A percentile compares a stretch with the other conserved stretches of the same genome.
These are phyloP conservation scores for Melipona bicolor DNA, from an alignment of 2,888 invertebrate species.

Conservation along the genomic window DNA sequence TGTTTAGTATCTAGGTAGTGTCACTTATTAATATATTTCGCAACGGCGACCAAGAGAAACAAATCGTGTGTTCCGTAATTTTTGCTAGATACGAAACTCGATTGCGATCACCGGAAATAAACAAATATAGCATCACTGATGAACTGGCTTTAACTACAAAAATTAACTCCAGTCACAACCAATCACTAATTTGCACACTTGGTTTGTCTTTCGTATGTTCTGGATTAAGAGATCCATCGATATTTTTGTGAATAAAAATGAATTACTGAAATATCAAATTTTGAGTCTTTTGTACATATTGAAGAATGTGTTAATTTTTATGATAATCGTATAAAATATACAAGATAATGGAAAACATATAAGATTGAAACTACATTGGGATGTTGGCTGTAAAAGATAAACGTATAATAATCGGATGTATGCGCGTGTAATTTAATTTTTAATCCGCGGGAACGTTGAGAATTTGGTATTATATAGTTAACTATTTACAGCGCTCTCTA, in stretches of 20 bases:
- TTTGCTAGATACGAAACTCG: slow-evolving; percentile 39
- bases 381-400: too few species aligned
- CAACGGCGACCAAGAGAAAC: slow-evolving; percentile 12
- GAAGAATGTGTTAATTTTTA: background rate
- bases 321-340: background rate
- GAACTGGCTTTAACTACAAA: background rate
- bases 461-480: background rate
- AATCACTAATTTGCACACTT: background rate
- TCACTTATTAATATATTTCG: background rate
- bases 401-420: too few species aligned
- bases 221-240: background rate
- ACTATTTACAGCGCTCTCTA: slow-evolving; percentile 40
- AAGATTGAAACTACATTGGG: background rate
- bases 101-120: slow-evolving; percentile 1
- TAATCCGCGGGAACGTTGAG: background rate
- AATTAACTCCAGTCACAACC: background rate
- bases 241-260: background rate
- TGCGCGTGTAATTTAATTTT: background rate
- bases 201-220: background rate
- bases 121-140: background rate
- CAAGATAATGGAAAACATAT: background rate
- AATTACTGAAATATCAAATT: background rate
- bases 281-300: background rate
- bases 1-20: slow-evolving; percentile 11
- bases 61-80: background rate